These are phyloP conservation scores for Hylaeus anthracinus DNA, from an alignment of 1,140 invertebrate genomes.

Conservation along the genomic window DNA sequence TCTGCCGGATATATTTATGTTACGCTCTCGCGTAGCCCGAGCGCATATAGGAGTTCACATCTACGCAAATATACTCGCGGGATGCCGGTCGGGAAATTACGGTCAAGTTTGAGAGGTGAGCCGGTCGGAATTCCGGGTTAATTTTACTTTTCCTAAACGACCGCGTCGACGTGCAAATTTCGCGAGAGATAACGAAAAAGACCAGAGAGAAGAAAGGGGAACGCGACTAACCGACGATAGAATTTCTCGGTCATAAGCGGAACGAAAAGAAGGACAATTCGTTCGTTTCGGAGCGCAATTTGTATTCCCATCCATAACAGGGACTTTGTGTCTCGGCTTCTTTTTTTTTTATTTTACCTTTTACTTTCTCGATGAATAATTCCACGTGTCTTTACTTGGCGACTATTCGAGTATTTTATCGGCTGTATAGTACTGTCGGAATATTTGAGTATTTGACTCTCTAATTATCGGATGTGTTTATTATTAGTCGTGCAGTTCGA, in stretches of 20 bases:
- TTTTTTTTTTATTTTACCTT: neutral
- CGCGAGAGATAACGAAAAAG: neutral
- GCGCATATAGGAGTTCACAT: slow-evolving; percentile 34
- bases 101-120: slow-evolving; percentile 47
- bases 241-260: neutral
- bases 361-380: neutral
- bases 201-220: neutral
- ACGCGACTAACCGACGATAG: neutral
- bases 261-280: neutral
- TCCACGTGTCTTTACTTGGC: neutral
- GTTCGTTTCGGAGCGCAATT: neutral
- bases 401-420: no score
- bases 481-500: no score
- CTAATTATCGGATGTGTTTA: no score
- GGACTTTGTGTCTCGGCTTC: neutral
- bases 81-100: slow-evolving; percentile 38
- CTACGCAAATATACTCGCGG: slow-evolving; percentile 7
- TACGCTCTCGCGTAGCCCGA: slow-evolving; percentile 33
- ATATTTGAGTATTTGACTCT: no score
- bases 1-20: slow-evolving; percentile 40
- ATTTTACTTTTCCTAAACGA: slow-evolving; percentile 1
- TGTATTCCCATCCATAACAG: neutral
- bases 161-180: neutral
- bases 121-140: slow-evolving; percentile 53
- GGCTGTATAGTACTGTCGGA: no score